phyloP scores from a whole-genome alignment of 2,797 vertebrate species.

The Anisognathus igniventris region DNA sequence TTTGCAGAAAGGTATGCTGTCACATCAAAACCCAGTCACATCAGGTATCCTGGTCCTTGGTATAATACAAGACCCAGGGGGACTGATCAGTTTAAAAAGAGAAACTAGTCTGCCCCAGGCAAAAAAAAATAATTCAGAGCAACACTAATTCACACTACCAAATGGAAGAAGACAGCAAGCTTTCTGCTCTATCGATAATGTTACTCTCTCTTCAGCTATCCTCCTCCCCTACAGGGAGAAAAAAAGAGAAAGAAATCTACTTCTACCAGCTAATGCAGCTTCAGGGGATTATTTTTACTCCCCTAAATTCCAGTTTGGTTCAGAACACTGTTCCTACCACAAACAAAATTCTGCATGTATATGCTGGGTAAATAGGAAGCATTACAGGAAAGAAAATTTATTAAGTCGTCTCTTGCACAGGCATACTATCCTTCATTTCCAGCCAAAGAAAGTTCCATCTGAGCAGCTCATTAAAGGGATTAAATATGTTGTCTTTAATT shows the following conservation, averaged over 20 bases:
- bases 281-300: neutral
- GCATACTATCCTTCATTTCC: neutral
- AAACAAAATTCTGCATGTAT: neutral
- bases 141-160: conserved; percentile 37
- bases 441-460: neutral
- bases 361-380: neutral
- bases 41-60: neutral
- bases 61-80: conserved; percentile 11
- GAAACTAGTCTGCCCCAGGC: conserved; percentile 14
- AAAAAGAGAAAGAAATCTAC: neutral
- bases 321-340: neutral
- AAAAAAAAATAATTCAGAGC: conserved; percentile 35
- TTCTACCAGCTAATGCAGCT: neutral
- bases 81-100: conserved; percentile 52
- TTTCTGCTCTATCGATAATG: neutral
- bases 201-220: neutral
- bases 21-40: conserved; percentile 48
- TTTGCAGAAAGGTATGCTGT: conserved; percentile 12
- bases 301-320: neutral
- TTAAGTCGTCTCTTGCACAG: neutral
- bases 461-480: neutral
- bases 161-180: conserved; percentile 2
- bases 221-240: neutral
- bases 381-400: neutral
- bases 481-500: neutral